A percentile compares a stretch with the other conserved stretches of the same genome.
phyloP scores from a whole-genome alignment of 2,113 vertebrate genomes.

The Antidorcas marsupialis region DNA sequence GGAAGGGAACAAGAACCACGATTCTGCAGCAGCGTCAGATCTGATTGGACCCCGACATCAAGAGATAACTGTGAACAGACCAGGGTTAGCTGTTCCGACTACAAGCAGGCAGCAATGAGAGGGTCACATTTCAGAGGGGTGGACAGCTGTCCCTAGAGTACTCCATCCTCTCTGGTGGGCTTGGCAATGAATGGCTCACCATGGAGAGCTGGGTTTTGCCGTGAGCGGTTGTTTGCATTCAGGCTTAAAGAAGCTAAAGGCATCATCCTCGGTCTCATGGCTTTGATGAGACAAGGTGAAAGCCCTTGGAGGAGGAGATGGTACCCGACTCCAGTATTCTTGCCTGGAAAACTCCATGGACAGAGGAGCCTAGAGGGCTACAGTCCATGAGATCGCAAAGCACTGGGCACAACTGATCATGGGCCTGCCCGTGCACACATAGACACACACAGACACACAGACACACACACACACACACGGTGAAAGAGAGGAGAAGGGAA shows the following conservation, averaged over 20 bases:
- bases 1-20: slow-evolving; percentile 3
- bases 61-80: slow-evolving; percentile 57
- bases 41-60: slow-evolving; percentile 44
- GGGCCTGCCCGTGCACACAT: rapidly evolving
- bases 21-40: slow-evolving; percentile 29
- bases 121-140: slow-evolving; percentile 66
- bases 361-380: background rate
- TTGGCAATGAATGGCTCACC: slow-evolving; percentile 64
- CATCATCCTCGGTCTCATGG: background rate
- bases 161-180: slow-evolving; percentile 62
- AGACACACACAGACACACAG: too few species aligned
- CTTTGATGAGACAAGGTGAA: background rate
- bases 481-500: background rate
- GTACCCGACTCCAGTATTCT: background rate
- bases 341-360: background rate
- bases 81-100: slow-evolving; percentile 56
- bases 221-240: slow-evolving; percentile 74
- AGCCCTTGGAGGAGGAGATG: background rate
- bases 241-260: slow-evolving; percentile 70
- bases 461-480: background rate
- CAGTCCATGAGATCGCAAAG: background rate
- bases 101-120: slow-evolving; percentile 65
- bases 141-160: slow-evolving; percentile 62
- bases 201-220: slow-evolving; percentile 65
- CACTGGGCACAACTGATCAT: rapidly evolving